These are phyloP conservation scores for Ictalurus furcatus DNA, from an alignment of 2,113 vertebrate species.

Conservation along the genomic window DNA sequence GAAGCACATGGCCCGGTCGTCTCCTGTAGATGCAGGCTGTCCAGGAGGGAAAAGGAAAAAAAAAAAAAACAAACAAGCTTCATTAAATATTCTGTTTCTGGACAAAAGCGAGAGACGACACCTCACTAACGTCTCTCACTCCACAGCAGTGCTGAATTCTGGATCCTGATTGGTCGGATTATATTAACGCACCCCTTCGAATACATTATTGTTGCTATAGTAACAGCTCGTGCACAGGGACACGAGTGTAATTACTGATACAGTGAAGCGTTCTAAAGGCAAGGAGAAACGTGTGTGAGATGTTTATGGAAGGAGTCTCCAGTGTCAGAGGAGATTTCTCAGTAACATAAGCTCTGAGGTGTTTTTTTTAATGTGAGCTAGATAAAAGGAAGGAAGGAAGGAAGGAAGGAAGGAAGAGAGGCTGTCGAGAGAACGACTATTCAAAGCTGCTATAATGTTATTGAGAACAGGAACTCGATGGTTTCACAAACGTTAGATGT, in stretches of 20 bases:
- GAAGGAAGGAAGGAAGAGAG: background rate
- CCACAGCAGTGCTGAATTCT: background rate
- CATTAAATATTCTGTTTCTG: background rate
- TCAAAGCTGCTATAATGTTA: background rate
- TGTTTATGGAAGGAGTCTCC: background rate
- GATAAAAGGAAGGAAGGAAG: too few relatives aligned
- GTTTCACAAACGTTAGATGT: background rate
- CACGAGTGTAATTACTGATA: background rate
- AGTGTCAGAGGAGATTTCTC: background rate
- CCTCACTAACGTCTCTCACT: background rate
- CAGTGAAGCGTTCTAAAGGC: too few relatives aligned
- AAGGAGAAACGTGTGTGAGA: too few relatives aligned
- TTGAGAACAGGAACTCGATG: background rate
- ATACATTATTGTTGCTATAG: background rate
- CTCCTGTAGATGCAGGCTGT: conserved; percentile 95
- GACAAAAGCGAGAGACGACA: background rate
- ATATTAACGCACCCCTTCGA: background rate
- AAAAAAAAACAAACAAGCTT: background rate
- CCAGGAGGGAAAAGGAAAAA: background rate
- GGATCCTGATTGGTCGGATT: background rate
- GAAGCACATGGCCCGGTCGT: conserved; percentile 99
- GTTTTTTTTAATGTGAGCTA: background rate
- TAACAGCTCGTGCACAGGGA: background rate
- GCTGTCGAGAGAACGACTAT: background rate
- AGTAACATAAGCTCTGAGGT: background rate